Conservation (phyloP, 2,888 invertebrate species). For the Magallana nippona region DNA sequence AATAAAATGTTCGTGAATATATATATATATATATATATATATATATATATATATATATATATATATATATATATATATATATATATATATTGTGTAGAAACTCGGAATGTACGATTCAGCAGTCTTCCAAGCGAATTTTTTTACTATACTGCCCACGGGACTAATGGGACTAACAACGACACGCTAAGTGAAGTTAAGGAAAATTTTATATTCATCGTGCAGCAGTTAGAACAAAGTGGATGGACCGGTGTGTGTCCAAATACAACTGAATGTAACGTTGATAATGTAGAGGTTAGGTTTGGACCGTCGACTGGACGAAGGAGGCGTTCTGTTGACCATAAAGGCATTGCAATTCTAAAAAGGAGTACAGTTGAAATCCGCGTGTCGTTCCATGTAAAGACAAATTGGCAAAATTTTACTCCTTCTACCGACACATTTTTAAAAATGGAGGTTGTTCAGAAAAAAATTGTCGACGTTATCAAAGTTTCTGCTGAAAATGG, state of each 20-base stretch:
- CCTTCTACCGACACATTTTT: not conserved
- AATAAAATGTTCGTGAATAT: not conserved
- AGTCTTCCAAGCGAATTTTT: conserved; percentile 34
- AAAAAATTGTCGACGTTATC: not conserved
- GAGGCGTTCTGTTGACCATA: not conserved
- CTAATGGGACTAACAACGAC: not conserved
- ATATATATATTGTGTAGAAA: not conserved
- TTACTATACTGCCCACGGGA: conserved; percentile 37
- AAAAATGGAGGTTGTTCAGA: not conserved
- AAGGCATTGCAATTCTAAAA: too few species aligned
- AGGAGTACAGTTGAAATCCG: not conserved
- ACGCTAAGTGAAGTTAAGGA: conserved; percentile 1
- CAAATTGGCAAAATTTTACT: not conserved
- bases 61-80: not conserved
- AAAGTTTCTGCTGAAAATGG: conserved; percentile 15
- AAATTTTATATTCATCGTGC: conserved; percentile 29
- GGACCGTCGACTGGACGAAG: not conserved
- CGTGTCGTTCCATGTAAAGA: not conserved
- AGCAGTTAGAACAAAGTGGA: conserved; percentile 28
- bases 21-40: not conserved
- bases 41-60: not conserved
- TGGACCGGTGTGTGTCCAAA: conserved; percentile 35
- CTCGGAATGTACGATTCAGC: not conserved
- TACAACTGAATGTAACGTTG: conserved; percentile 36
- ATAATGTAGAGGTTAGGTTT: conserved; percentile 39